phyloP scores from a whole-genome alignment of 2,113 vertebrate genomes.

The Todiramphus chloris region DNA sequence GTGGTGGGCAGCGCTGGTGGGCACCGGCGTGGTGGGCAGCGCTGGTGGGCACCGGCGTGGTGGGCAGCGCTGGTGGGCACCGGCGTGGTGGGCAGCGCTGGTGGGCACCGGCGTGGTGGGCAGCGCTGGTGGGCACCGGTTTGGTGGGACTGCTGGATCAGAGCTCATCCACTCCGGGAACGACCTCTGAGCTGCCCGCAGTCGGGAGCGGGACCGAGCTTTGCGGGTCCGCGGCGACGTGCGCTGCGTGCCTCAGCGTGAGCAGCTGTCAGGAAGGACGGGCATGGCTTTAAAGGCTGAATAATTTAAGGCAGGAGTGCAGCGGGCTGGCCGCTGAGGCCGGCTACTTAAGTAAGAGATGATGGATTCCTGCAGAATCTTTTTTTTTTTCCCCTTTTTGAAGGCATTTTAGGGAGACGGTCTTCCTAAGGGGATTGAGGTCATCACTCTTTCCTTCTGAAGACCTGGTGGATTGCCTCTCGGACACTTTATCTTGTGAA shows the following conservation, averaged over 20 bases:
- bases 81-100: accelerated
- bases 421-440: constrained; percentile 46
- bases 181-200: neutral
- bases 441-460: neutral
- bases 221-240: accelerated
- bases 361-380: constrained; percentile 21
- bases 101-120: neutral
- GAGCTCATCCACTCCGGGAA: neutral
- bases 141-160: neutral
- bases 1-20: too few species aligned
- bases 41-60: too few species aligned
- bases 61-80: accelerated
- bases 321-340: neutral
- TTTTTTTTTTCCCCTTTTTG: neutral
- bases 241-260: accelerated
- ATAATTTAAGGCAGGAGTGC: neutral
- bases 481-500: constrained; percentile 6
- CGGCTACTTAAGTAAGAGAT: neutral
- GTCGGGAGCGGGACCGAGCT: neutral
- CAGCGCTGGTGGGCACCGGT: accelerated
- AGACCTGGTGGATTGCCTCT: constrained; percentile 45
- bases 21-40: too few species aligned
- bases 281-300: neutral
- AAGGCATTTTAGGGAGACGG: constrained; percentile 19
- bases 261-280: neutral